Percentiles rank a stretch among this genome's conserved stretches.
Conservation (phyloP, 2,888 invertebrate species). For the Macrosiphum euphorbiae region DNA sequence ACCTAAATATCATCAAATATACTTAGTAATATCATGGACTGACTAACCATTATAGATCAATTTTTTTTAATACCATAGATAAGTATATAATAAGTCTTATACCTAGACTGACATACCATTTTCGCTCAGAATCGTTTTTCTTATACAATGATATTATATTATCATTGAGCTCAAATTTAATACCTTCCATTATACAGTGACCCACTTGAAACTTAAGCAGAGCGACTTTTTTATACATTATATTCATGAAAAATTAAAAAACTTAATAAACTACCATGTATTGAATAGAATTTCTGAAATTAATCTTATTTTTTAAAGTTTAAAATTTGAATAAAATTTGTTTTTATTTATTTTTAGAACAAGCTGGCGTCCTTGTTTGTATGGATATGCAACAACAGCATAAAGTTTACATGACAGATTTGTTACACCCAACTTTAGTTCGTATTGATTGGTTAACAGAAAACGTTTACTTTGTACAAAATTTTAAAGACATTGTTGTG, state of each 20-base stretch:
- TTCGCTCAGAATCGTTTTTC: too few relatives aligned
- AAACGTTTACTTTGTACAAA: constrained; percentile 79
- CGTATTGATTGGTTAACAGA: constrained; percentile 82
- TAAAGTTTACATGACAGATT: constrained; percentile 69
- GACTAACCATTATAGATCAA: too few relatives aligned
- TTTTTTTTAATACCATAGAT: too few relatives aligned
- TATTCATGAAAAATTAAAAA: neutral
- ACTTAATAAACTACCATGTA: neutral
- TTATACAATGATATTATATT: too few relatives aligned
- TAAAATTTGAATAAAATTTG: neutral
- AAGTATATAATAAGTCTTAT: too few relatives aligned
- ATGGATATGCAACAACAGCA: constrained; percentile 56
- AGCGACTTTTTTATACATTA: neutral
- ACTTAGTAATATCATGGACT: too few relatives aligned
- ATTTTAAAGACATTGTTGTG: constrained; percentile 68
- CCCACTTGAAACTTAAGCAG: too few relatives aligned
- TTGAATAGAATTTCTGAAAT: neutral
- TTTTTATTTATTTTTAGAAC: constrained; percentile 42
- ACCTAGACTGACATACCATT: too few relatives aligned
- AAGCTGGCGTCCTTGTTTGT: constrained; percentile 42
- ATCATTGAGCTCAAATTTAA: too few relatives aligned
- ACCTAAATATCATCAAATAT: too few relatives aligned
- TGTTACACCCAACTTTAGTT: constrained; percentile 74
- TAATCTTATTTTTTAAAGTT: neutral
- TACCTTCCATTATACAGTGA: too few relatives aligned